Evolutionary conservation across 2,797 vertebrate species (phyloP).

Genomic region (Paratrypauchen microcephalus): DNA sequence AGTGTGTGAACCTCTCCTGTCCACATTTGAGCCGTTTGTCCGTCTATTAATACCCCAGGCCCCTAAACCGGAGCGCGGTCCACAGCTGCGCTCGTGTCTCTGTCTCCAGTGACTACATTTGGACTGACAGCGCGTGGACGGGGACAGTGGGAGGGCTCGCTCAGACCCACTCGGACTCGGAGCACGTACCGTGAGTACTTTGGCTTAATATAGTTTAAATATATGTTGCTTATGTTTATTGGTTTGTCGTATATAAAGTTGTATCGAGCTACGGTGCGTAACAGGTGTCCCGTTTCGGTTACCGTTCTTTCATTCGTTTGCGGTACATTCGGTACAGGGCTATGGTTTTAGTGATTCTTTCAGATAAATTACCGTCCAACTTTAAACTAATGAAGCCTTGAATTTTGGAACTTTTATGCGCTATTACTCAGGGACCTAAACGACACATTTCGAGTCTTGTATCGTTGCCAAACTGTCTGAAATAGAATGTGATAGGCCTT

Average conservation of each 20-base stretch:
- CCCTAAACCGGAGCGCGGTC: constrained; percentile 40
- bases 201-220: neutral
- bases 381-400: neutral
- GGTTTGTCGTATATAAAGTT: neutral
- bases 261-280: neutral
- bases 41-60: constrained; percentile 60
- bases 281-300: constrained; percentile 1
- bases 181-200: constrained; percentile 58
- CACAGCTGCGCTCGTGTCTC: constrained; percentile 40
- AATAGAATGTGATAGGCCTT: too few species aligned
- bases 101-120: constrained; percentile 54
- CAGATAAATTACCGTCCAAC: neutral
- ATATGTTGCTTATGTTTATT: neutral
- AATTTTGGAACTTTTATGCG: constrained; percentile 21
- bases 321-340: neutral
- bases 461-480: too few species aligned
- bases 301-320: neutral
- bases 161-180: constrained; percentile 31
- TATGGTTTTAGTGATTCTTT: neutral
- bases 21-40: neutral
- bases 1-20: neutral
- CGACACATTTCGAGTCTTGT: too few species aligned
- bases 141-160: constrained; percentile 37
- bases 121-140: constrained; percentile 38
- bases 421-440: constrained; percentile 9